Evolutionary conservation across 1,140 invertebrate genomes (phyloP), one percentile per base, ranked within the genome.

Genomic region (Paraescarpia echinospica): DNA sequence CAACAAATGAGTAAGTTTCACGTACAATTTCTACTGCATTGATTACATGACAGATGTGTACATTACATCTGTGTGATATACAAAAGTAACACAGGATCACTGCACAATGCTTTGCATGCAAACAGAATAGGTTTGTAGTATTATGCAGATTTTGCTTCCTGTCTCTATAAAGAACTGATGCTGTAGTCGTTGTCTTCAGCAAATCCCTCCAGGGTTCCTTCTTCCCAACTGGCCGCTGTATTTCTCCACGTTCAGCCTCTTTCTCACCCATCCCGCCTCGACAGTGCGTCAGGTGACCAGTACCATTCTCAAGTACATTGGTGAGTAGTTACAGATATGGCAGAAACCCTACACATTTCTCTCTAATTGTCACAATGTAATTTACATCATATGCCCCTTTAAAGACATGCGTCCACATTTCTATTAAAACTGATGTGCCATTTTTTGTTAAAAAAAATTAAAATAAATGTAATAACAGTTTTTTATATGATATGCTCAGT

Each of bases 231-330:
- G 95, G 94, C 92, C 93, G 34, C 91, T 93, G 2, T 95, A 95
- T 92, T 93, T 94, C 34, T 93, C 94, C 22, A 94, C 94, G 35
- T 95, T 95, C 90, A 93, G 94, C 1, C 59, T 94, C 12, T 95
- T 95, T 92, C 93, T 95, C 6, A 94, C 94, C 59, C 95, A 95
- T 90, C 95, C 94, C 48, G 95, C 95, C 18, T 95, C 95, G 22
- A 95, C 95, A 48, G 95, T 95, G 0, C 91, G 95, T 91, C 95
- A 95, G 93, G 94, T 94, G 35, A 93, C 95, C 33, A 95, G 94
- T 91, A 94, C 89, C 88, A 93, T 95, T 34, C 95, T 95, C 91
- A 95, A 95, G 93, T 95, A 94, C 91, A 92, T 95, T 59, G 94
- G 95, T 95, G 6, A 59, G 34, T 92, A 51, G 12, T 77, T 77